These are phyloP conservation scores for Paralichthys olivaceus DNA, from an alignment of 2,113 vertebrate genomes.

Conservation along the genomic window DNA sequence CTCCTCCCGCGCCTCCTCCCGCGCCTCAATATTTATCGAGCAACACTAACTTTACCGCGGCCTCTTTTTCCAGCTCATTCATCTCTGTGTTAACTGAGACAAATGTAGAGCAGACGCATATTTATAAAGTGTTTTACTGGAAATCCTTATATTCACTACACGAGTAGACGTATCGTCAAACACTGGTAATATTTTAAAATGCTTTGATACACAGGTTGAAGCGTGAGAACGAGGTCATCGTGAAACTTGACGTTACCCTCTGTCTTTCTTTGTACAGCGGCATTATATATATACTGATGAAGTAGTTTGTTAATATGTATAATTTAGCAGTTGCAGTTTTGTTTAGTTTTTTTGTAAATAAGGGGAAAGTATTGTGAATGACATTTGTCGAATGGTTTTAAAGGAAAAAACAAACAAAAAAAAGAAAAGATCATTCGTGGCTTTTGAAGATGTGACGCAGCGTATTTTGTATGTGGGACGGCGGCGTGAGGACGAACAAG, in stretches of 20 bases:
- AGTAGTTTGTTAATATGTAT: conserved; percentile 96
- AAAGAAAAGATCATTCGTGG: conserved; percentile 50
- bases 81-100: conserved; percentile 32
- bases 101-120: conserved; percentile 49
- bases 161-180: not conserved
- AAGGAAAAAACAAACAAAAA: too few species aligned
- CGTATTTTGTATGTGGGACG: conserved; percentile 91
- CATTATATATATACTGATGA: conserved; percentile 74
- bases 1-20: not conserved
- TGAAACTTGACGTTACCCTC: conserved; percentile 38
- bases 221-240: conserved; percentile 55
- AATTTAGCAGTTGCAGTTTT: conserved; percentile 88
- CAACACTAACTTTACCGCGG: conserved; percentile 44
- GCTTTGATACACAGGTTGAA: conserved; percentile 38
- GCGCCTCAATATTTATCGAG: conserved; percentile 57
- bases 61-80: conserved; percentile 58
- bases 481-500: conserved; percentile 64
- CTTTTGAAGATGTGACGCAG: conserved; percentile 79
- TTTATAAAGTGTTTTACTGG: conserved; percentile 34
- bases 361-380: conserved; percentile 94
- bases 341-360: conserved; percentile 87
- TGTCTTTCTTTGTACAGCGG: conserved; percentile 72
- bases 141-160: not conserved
- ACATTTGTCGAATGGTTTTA: conserved; percentile 87
- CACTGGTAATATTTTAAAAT: conserved; percentile 50